Evolutionary conservation across 1,140 invertebrate species (phyloP).

Genomic region (Venturia canescens): DNA sequence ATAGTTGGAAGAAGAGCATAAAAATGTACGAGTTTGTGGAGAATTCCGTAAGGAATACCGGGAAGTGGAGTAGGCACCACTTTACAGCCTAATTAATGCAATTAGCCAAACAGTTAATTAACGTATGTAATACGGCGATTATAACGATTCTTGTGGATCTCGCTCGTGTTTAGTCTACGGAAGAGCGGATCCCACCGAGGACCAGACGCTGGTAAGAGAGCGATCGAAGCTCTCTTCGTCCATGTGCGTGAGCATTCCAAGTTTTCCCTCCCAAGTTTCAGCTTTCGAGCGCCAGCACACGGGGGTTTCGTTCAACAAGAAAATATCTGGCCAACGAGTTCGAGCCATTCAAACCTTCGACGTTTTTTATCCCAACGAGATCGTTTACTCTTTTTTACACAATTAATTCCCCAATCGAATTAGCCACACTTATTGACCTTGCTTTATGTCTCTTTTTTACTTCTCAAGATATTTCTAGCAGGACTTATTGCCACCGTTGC

Average conservation of each 20-base stretch:
- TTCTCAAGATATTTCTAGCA: neutral
- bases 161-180: constrained; percentile 62
- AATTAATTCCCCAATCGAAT: constrained; percentile 21
- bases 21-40: too few relatives aligned
- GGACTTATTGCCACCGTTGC: neutral
- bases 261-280: neutral
- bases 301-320: neutral
- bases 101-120: constrained; percentile 74
- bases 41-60: neutral
- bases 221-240: neutral
- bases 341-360: neutral
- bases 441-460: neutral
- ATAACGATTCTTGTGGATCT: constrained; percentile 61
- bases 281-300: neutral
- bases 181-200: constrained; percentile 63
- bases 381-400: constrained; percentile 12
- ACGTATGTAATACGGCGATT: constrained; percentile 70
- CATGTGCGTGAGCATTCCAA: neutral
- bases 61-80: constrained; percentile 61
- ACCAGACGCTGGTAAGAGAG: constrained; percentile 22
- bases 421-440: constrained; percentile 24
- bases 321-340: constrained; percentile 2
- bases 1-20: too few relatives aligned
- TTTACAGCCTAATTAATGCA: constrained; percentile 75
- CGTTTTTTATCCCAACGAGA: neutral